A percentile compares a stretch with the other conserved stretches of the same genome.
Conservation (phyloP, 2,797 vertebrate genomes). For the Megalops cyprinoides region DNA sequence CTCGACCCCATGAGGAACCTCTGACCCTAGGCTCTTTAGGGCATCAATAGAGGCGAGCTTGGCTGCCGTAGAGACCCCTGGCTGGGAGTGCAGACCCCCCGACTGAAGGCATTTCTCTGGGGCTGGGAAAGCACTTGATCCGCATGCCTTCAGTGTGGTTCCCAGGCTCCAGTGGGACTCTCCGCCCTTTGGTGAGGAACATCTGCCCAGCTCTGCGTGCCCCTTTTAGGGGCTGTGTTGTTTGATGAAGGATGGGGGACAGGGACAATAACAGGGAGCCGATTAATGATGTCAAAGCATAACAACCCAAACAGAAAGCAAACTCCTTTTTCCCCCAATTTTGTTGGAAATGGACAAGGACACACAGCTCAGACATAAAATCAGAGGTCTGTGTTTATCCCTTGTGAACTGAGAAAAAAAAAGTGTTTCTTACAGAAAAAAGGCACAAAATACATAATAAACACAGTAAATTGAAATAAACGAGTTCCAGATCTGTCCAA, state of each 20-base stretch:
- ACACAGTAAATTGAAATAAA: not conserved
- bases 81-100: not conserved
- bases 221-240: not conserved
- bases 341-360: not conserved
- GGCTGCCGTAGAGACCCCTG: not conserved
- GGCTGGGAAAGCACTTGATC: slow-evolving; percentile 20
- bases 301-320: slow-evolving; percentile 3
- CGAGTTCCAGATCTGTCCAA: not conserved
- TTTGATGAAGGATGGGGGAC: slow-evolving; percentile 2
- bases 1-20: slow-evolving; percentile 15
- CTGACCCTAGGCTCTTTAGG: slow-evolving; percentile 12
- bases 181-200: slow-evolving; percentile 8
- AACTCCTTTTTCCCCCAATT: not conserved
- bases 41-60: slow-evolving; percentile 13
- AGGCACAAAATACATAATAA: not conserved
- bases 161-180: slow-evolving; percentile 11
- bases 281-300: slow-evolving; percentile 12
- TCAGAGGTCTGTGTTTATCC: not conserved
- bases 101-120: slow-evolving; percentile 13
- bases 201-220: not conserved
- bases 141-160: slow-evolving; percentile 2
- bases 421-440: not conserved
- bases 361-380: not conserved
- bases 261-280: not conserved
- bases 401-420: not conserved